Conservation (phyloP, 2,797 vertebrate genomes). For the Zonotrichia albicollis region DNA sequence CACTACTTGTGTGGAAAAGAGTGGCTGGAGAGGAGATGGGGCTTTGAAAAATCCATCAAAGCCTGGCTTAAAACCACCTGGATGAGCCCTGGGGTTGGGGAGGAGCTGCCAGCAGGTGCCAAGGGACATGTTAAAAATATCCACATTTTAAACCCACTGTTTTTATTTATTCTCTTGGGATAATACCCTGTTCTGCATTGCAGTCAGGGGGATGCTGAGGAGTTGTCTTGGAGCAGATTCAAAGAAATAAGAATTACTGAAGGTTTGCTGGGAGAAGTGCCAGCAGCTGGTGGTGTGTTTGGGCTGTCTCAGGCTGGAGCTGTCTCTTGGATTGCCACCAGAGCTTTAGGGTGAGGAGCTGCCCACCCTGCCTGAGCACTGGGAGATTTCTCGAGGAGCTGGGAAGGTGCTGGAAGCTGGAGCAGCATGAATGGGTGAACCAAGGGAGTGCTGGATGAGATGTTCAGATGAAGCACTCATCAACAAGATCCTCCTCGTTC, state of each 20-base stretch:
- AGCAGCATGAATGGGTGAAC: conserved; percentile 10
- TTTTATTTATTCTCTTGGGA: background rate
- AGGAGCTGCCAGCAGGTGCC: background rate
- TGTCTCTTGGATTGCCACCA: background rate
- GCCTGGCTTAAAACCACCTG: background rate
- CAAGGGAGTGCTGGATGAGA: background rate
- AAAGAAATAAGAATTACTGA: background rate
- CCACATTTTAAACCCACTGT: background rate
- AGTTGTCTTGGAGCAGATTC: background rate
- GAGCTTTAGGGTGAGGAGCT: background rate
- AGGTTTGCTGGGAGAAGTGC: background rate
- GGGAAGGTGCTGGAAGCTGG: background rate
- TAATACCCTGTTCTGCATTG: background rate
- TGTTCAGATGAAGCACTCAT: background rate
- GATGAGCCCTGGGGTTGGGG: background rate
- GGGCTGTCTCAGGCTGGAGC: background rate
- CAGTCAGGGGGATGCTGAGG: background rate
- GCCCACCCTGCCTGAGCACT: background rate
- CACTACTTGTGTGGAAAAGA: background rate
- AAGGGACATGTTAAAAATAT: background rate
- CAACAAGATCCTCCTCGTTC: conserved; percentile 45
- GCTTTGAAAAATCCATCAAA: background rate
- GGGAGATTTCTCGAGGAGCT: background rate
- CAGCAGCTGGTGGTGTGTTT: background rate
- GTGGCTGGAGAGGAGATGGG: background rate